A percentile compares a stretch with the other conserved stretches of the same genome.
These are phyloP conservation scores for Fringilla coelebs DNA, from an alignment of 2,797 vertebrate species.

Conservation along the genomic window DNA sequence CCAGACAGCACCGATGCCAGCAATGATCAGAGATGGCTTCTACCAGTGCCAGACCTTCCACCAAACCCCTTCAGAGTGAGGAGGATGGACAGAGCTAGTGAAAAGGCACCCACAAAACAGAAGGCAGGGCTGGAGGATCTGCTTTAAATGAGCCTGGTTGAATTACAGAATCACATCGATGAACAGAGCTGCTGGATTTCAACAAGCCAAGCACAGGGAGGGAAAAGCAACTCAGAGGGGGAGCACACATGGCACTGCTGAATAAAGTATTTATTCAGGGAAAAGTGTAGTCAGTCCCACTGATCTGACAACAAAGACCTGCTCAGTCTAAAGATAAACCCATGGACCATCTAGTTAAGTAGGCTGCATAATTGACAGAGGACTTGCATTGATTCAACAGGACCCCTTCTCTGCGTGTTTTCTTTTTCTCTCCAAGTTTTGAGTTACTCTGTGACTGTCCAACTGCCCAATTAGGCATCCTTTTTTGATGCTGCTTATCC, in stretches of 20 bases:
- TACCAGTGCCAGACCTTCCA: constrained; percentile 24
- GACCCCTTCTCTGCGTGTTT: background rate
- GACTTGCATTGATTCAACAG: background rate
- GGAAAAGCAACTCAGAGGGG: background rate
- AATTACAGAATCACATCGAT: background rate
- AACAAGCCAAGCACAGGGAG: constrained; percentile 45
- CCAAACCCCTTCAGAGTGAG: constrained; percentile 20
- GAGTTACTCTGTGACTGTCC: constrained; percentile 17
- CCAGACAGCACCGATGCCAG: background rate
- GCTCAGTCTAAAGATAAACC: constrained; percentile 29
- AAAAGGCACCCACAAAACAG: constrained; percentile 37
- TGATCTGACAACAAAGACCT: constrained; percentile 47
- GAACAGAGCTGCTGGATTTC: constrained; percentile 25
- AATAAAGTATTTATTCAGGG: constrained; percentile 1
- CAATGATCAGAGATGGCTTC: constrained; percentile 31
- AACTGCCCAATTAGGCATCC: background rate
- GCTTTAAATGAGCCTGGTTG: constrained; percentile 19
- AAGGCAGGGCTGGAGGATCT: constrained; percentile 26
- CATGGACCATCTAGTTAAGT: background rate
- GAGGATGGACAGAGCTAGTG: constrained; percentile 19
- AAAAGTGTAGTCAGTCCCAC: background rate
- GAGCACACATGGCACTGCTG: background rate
- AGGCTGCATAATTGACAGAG: background rate
- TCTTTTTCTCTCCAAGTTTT: constrained; percentile 5
- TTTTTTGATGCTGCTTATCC: constrained; percentile 35